Base-by-base conservation (phyloP, 2,888 invertebrate species). In the Argynnis bischoffii region DNA sequence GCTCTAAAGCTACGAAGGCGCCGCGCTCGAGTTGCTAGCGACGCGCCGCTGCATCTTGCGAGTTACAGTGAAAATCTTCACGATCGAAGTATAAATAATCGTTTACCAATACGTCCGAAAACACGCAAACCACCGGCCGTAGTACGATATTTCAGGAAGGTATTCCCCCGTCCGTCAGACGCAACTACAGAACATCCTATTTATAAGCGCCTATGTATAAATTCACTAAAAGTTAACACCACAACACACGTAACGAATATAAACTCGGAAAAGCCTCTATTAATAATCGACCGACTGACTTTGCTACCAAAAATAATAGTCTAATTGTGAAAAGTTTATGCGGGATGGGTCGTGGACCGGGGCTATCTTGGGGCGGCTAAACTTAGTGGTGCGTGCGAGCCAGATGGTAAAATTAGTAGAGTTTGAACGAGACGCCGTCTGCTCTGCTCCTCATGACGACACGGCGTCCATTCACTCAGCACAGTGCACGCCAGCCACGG, bases 291-390 rank as follows among this genome's bases (percentile, higher is more conserved):
- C 92, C 92, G 93, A 92, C 93, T 92, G 93, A 92, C 93, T 92
- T 92, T 89, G 92, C 92, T 92, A 93, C 93, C 93, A 92, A 93
- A 93, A 93, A 93, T 93, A 93, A 93, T 93, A 92, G 93, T 93
- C 93, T 93, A 93, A 93, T 93, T 93, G 92, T 92, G 93, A 93
- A 92, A 92, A 92, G 92, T 92, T 92, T 92, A 92, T 92, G 91
- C 90, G 90, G 89, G 93, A 92, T 92, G 92, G 92, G 89, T 92
- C 92, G 92, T 90, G 92, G 92, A 92, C 91, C 92, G 91, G 84
- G 85, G 92, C 93, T 93, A 93, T 93, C 93, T 93, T 91, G 92
- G 90, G 91, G 92, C 90, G 89, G 92, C 93, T 93, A 93, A 89
- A 93, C 93, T 93, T 93, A 93, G 92, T 92, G 92, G 93, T 90